Evolutionary conservation across 2,113 vertebrate genomes (phyloP).

Genomic region (Dunckerocampus dactyliophorus): DNA sequence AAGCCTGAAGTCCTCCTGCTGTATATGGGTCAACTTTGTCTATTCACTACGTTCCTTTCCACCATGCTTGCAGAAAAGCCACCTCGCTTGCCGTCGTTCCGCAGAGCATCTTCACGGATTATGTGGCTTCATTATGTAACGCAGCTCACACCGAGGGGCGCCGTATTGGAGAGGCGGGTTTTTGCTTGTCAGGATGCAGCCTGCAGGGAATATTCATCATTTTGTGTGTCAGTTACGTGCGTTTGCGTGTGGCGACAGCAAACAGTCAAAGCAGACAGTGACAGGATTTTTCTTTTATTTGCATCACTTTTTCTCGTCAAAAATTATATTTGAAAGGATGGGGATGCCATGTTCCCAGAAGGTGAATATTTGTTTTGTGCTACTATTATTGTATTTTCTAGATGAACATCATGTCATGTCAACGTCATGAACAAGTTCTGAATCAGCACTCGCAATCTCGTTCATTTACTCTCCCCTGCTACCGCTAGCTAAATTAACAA

Average conservation of each 20-base stretch:
- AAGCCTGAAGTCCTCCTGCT: background rate
- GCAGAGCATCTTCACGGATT: conserved; percentile 24
- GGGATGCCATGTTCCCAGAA: background rate
- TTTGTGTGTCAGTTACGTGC: conserved; percentile 41
- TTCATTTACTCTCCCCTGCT: no score
- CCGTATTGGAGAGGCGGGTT: conserved; percentile 40
- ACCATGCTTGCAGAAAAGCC: conserved; percentile 17
- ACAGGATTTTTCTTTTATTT: conserved; percentile 24
- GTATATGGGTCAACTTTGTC: conserved; percentile 1
- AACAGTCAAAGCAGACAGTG: conserved; percentile 41
- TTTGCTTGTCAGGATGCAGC: conserved; percentile 50
- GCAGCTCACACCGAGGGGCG: conserved; percentile 36
- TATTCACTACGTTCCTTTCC: conserved; percentile 6
- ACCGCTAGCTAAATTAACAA: no score
- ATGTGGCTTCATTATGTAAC: conserved; percentile 51
- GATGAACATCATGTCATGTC: no score
- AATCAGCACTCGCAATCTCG: no score
- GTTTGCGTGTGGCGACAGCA: conserved; percentile 33
- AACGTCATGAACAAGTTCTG: no score
- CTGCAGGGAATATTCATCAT: conserved; percentile 42
- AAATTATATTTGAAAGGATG: background rate
- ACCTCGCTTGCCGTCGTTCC: conserved; percentile 16
- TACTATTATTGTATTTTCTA: no score
- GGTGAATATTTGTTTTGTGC: no score
- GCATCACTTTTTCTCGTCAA: background rate